Conservation (phyloP, 2,113 vertebrate species). For the Colinus virginianus region DNA sequence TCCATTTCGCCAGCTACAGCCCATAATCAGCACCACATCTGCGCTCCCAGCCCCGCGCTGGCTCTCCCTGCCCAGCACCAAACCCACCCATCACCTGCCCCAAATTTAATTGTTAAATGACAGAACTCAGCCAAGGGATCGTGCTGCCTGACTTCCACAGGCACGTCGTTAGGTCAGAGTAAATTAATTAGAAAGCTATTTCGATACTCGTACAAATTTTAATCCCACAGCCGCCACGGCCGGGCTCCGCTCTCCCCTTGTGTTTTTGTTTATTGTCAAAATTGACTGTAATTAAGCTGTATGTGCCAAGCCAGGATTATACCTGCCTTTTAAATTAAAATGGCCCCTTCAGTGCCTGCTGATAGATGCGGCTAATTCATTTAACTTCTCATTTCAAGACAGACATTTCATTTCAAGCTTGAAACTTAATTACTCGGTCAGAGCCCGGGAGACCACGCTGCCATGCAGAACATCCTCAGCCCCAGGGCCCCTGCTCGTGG, state of each 20-base stretch:
- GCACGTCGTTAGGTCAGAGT: background rate
- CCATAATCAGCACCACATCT: slow-evolving; percentile 6
- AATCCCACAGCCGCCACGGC: background rate
- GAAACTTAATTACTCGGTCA: slow-evolving; percentile 40
- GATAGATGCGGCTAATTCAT: slow-evolving; percentile 55
- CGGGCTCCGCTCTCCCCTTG: background rate
- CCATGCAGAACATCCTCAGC: background rate
- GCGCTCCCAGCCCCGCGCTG: background rate
- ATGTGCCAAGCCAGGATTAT: slow-evolving; percentile 37
- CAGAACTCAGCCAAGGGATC: background rate
- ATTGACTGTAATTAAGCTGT: slow-evolving; percentile 38
- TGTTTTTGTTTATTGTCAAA: slow-evolving; percentile 26
- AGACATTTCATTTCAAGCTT: slow-evolving; percentile 59
- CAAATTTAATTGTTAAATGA: background rate
- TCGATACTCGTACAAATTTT: background rate
- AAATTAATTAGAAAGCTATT: slow-evolving; percentile 50
- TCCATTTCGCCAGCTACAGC: slow-evolving; percentile 58
- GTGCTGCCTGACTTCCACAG: background rate
- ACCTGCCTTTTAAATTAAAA: slow-evolving; percentile 56
- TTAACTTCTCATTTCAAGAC: slow-evolving; percentile 50
- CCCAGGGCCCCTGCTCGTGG: accelerated
- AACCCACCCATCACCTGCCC: background rate
- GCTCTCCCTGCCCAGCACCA: background rate
- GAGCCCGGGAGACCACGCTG: slow-evolving; percentile 19
- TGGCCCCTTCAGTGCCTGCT: background rate